These are phyloP conservation scores for Peribatodes rhomboidaria DNA, from an alignment of 2,888 invertebrate genomes.

Conservation along the genomic window DNA sequence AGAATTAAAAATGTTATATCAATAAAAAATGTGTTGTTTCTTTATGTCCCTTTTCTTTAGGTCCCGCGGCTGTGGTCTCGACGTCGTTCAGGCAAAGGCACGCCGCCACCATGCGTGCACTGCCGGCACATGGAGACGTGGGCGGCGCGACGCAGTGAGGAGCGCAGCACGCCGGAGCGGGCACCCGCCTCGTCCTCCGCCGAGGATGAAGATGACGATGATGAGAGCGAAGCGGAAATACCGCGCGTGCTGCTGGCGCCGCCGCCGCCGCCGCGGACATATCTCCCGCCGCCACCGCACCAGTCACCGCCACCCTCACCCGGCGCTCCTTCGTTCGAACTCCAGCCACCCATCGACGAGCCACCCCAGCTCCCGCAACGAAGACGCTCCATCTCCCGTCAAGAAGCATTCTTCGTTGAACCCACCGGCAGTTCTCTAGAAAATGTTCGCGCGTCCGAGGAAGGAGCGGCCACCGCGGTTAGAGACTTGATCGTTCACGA, in stretches of 20 bases:
- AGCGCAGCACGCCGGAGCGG: slow-evolving; percentile 74
- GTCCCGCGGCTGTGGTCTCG: slow-evolving; percentile 89
- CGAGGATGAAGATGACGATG: slow-evolving; percentile 81
- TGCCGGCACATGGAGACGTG: slow-evolving; percentile 92
- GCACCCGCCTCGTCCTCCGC: slow-evolving; percentile 74
- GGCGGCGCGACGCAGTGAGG: slow-evolving; percentile 84
- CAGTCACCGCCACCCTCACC: slow-evolving; percentile 85
- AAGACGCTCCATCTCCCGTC: slow-evolving; percentile 89
- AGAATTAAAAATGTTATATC: too few relatives aligned
- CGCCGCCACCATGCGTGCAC: slow-evolving; percentile 91
- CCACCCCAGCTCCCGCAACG: slow-evolving; percentile 74
- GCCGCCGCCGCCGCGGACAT: slow-evolving; percentile 76
- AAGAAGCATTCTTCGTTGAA: slow-evolving; percentile 93
- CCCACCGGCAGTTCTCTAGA: slow-evolving; percentile 90
- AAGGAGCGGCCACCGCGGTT: slow-evolving; percentile 66
- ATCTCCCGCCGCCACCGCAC: slow-evolving; percentile 65
- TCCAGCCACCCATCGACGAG: slow-evolving; percentile 83
- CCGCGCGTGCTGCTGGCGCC: slow-evolving; percentile 89
- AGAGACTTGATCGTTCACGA: slow-evolving; percentile 87
- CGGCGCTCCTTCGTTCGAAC: slow-evolving; percentile 86
- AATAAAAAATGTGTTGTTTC: too few relatives aligned
- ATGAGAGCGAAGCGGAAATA: slow-evolving; percentile 81
- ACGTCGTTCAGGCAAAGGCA: slow-evolving; percentile 88
- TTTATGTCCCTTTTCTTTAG: slow-evolving; percentile 71
- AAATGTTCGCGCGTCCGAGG: slow-evolving; percentile 88